Conservation (phyloP, 2,797 vertebrate species). For the Aselliscus stoliczkanus region DNA sequence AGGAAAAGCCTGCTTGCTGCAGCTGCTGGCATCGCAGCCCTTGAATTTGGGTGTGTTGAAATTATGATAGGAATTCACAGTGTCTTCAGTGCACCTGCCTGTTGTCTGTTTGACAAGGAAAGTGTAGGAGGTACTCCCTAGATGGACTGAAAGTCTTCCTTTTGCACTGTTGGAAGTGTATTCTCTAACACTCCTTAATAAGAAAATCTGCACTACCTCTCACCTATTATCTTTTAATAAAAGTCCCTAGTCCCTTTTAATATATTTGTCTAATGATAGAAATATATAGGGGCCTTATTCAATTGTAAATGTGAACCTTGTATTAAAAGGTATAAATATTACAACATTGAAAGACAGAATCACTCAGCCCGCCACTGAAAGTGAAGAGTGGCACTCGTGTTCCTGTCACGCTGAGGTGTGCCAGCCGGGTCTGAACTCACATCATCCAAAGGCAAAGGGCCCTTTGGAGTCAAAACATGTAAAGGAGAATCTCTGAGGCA, state of each 20-base stretch:
- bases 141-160: neutral
- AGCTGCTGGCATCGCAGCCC: slow-evolving; percentile 2
- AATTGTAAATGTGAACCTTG: neutral
- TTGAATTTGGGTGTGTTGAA: neutral
- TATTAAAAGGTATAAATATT: neutral
- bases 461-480: neutral
- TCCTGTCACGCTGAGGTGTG: neutral
- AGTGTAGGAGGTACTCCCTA: neutral
- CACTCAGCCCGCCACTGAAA: neutral
- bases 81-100: slow-evolving; percentile 15
- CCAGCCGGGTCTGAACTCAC: neutral
- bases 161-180: neutral
- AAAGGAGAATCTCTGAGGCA: neutral
- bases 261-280: neutral
- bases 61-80: slow-evolving; percentile 42
- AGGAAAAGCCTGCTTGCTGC: slow-evolving; percentile 7
- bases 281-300: neutral
- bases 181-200: neutral
- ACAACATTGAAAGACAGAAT: neutral
- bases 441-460: neutral
- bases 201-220: neutral
- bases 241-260: neutral
- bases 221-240: neutral
- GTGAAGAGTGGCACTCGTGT: neutral
- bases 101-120: slow-evolving; percentile 9